Evolutionary conservation across 2,113 vertebrate species (phyloP).

Genomic region (Glareola pratincola): DNA sequence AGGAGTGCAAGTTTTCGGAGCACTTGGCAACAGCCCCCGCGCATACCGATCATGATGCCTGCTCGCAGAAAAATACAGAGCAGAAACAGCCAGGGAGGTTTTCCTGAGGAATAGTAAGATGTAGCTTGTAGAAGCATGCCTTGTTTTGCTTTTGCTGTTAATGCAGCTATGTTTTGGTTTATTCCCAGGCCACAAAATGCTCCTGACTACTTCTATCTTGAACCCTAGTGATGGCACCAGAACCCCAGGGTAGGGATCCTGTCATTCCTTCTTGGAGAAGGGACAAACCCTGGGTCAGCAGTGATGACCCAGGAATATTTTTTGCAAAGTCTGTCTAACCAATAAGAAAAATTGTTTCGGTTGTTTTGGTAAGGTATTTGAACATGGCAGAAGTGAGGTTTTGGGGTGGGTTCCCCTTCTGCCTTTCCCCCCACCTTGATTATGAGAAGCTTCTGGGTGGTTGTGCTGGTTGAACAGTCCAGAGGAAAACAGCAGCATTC

Average conservation of each 20-base stretch:
- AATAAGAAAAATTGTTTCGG: not conserved
- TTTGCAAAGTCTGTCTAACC: not conserved
- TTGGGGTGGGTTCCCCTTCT: not conserved
- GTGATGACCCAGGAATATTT: not conserved
- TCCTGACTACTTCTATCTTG: not conserved
- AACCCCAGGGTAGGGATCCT: not conserved
- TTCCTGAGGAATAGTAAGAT: not conserved
- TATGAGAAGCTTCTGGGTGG: not conserved
- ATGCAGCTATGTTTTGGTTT: not conserved
- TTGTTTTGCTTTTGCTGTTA: not conserved
- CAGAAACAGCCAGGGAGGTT: not conserved
- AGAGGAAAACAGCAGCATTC: conserved; percentile 1
- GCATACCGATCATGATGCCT: not conserved
- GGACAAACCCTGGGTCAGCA: not conserved
- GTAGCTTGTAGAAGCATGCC: not conserved
- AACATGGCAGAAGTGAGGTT: not conserved
- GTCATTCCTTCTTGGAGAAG: not conserved
- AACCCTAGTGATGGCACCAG: not conserved
- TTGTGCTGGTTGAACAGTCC: not conserved
- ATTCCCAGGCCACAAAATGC: not conserved
- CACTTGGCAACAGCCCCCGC: not conserved
- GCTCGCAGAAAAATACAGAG: not conserved
- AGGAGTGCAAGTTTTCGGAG: not conserved
- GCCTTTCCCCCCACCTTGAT: not conserved
- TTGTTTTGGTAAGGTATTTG: not conserved